Conservation (phyloP, 2,888 invertebrate species). For the Drosophila macrothrix region DNA sequence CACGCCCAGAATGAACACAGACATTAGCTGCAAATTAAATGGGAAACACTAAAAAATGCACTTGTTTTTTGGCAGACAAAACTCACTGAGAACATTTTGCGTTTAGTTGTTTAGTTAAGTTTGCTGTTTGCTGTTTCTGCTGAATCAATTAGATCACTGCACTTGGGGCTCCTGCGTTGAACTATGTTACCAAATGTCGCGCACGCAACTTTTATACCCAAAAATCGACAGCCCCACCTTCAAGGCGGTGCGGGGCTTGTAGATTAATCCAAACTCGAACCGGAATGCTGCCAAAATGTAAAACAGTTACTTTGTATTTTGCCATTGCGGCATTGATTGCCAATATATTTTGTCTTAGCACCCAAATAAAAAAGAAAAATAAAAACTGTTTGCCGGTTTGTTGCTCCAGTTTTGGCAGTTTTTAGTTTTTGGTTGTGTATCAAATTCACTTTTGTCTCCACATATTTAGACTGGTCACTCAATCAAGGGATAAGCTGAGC, state of each 20-base stretch:
- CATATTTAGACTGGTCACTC: constrained; percentile 7
- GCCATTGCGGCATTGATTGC: constrained; percentile 55
- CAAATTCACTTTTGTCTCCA: constrained; percentile 26
- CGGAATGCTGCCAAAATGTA: constrained; percentile 74
- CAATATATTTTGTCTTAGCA: constrained; percentile 54
- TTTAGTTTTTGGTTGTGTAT: background rate
- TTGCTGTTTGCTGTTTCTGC: constrained; percentile 32
- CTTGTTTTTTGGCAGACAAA: background rate
- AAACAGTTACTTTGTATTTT: constrained; percentile 63
- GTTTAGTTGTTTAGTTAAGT: constrained; percentile 25
- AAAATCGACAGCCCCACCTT: constrained; percentile 40
- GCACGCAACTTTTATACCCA: constrained; percentile 82
- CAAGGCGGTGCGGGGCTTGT: constrained; percentile 29
- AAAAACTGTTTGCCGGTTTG: background rate
- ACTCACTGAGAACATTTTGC: constrained; percentile 66
- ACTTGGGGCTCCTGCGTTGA: constrained; percentile 82
- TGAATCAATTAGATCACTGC: constrained; percentile 63
- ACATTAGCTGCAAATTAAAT: constrained; percentile 67
- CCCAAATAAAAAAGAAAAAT: constrained; percentile 33
- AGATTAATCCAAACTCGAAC: constrained; percentile 62
- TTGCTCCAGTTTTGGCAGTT: constrained; percentile 36
- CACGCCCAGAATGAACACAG: constrained; percentile 74
- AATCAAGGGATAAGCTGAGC: constrained; percentile 31
- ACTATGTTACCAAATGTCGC: constrained; percentile 82
- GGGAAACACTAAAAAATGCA: background rate